Percentiles rank a stretch among this genome's conserved stretches.
Conservation (phyloP, 2,888 invertebrate genomes). For the Penaeus monodon region DNA sequence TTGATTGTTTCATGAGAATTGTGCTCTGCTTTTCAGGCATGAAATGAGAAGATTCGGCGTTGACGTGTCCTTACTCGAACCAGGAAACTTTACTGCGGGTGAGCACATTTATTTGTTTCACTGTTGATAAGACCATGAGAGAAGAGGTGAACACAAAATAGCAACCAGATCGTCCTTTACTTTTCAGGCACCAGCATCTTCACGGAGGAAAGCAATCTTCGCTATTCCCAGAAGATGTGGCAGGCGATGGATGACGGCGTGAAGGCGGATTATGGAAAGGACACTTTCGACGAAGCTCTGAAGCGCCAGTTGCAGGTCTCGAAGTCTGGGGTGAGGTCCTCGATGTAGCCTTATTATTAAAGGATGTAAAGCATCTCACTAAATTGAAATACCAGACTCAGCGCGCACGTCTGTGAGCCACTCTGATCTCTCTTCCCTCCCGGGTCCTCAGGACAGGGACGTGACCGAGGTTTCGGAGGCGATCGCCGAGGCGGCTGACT, state of each 20-base stretch:
- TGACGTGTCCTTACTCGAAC: slow-evolving; percentile 85
- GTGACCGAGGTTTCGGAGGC: slow-evolving; percentile 82
- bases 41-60: slow-evolving; percentile 73
- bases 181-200: slow-evolving; percentile 87
- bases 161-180: slow-evolving; percentile 74
- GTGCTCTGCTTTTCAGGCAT: neutral
- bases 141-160: neutral
- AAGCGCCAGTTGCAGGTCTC: slow-evolving; percentile 76
- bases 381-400: too few relatives aligned
- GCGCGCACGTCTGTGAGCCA: too few relatives aligned
- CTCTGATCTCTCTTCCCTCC: too few relatives aligned
- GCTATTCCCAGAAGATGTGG: slow-evolving; percentile 88
- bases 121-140: too few relatives aligned
- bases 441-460: slow-evolving; percentile 73
- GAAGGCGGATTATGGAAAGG: slow-evolving; percentile 82
- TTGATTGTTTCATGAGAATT: neutral
- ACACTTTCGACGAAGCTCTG: slow-evolving; percentile 87
- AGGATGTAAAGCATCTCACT: too few relatives aligned
- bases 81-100: slow-evolving; percentile 86
- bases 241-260: slow-evolving; percentile 80
- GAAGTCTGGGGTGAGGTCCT: slow-evolving; percentile 14
- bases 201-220: slow-evolving; percentile 83
- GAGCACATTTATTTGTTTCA: slow-evolving; percentile 67
- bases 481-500: slow-evolving; percentile 79
- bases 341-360: too few relatives aligned